These are phyloP conservation scores for Pelusios castaneus DNA, from an alignment of 2,113 vertebrate species.

Conservation along the genomic window DNA sequence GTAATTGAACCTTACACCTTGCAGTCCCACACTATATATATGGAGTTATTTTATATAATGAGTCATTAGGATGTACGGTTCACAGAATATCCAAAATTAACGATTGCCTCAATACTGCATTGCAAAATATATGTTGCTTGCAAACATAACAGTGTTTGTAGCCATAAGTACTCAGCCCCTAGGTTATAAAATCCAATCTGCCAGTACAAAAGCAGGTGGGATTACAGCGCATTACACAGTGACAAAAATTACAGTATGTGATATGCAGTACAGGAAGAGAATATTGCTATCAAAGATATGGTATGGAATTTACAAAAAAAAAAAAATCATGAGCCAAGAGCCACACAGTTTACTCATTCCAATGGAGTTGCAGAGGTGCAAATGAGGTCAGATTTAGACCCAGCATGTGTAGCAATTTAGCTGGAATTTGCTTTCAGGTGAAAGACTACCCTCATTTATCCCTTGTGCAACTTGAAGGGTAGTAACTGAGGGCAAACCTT, in stretches of 20 bases:
- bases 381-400: too few species aligned
- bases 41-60: not conserved
- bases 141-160: not conserved
- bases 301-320: not conserved
- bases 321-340: not conserved
- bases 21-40: fast-evolving
- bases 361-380: too few species aligned
- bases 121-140: fast-evolving
- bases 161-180: not conserved
- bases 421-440: not conserved
- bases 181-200: not conserved
- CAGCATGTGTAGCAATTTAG: too few species aligned
- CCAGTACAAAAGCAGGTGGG: not conserved
- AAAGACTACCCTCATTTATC: not conserved
- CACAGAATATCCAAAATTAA: not conserved
- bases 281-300: not conserved
- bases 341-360: not conserved
- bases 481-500: not conserved
- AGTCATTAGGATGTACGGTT: not conserved
- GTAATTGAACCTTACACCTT: slow-evolving; percentile 4
- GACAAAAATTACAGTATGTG: not conserved
- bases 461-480: not conserved
- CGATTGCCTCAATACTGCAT: fast-evolving
- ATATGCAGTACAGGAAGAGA: not conserved
- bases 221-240: not conserved